Evolutionary conservation across 2,113 vertebrate genomes (phyloP), one percentile per base, ranked within the genome.

Genomic region (Pungitius pungitius): DNA sequence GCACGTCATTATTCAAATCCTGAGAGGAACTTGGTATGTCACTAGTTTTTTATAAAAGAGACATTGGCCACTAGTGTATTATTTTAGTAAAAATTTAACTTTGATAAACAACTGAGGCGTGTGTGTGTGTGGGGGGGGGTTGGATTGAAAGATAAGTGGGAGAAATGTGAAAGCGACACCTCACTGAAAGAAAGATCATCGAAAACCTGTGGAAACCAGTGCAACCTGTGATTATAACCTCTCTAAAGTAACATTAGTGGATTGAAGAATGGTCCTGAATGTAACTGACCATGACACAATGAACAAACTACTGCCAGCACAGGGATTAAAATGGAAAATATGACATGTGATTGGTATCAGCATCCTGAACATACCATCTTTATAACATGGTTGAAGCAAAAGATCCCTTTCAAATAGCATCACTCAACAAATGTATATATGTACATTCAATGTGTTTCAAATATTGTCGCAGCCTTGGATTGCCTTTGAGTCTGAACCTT

Each of bases 141-240:
- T 37, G 37, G 26, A 43, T 1, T 2, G 57, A 30, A 63, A 42
- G 10, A 9, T 65, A 1, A 3, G 43, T 18, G 62, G n/a, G n/a
- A n/a, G n/a, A 68, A 73, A 72, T 35, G 33, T 56, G 40, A 77
- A 43, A 54, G 26, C 26, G 39, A 14, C 45, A 43, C 3, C 3
- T 15, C 35, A 45, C 47, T 35, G 52, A 13, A 69, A 65, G 61
- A 60, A 11, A 33, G 55, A 54, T 81, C 58, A 66, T 2, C 11
- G 20, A 26, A 27, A 63, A 60, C 5, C 4, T 68, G 64, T 4
- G 17, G 40, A 27, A 27, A 17, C 52, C 26, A 27, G 52, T 30
- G 4, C 26, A 17, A 27, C 26, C 26, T 30, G 52, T 55, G 6
- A 55, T 27, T 27, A 55, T 15, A 14, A 55, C 6, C 7, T n/a